These are phyloP conservation scores for Parazoanthus swiftii DNA, from an alignment of 92 coral and sea anemone species.

Conservation along the genomic window DNA sequence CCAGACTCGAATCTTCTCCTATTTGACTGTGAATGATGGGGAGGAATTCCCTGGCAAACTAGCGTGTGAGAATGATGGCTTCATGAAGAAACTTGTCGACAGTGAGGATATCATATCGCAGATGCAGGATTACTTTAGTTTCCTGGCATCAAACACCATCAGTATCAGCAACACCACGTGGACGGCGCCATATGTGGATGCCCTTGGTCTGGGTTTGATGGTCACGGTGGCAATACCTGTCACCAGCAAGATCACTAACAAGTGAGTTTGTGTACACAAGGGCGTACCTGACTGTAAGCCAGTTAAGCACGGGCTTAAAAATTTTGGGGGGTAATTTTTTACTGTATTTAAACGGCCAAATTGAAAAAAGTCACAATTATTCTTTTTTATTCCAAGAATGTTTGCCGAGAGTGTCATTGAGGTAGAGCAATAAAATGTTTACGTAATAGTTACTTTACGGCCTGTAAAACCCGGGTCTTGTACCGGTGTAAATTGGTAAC, in stretches of 20 bases:
- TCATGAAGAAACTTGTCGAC: constrained; percentile 91
- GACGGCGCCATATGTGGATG: constrained; percentile 98
- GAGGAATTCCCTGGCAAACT: constrained; percentile 97
- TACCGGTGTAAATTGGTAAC: too few species aligned
- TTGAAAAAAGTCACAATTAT: too few species aligned
- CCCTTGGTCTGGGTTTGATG: constrained; percentile 94
- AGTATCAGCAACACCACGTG: constrained; percentile 87
- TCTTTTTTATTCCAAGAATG: too few species aligned
- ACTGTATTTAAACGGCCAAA: too few species aligned
- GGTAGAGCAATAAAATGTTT: too few species aligned
- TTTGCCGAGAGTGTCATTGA: too few species aligned
- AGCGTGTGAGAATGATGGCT: constrained; percentile 93
- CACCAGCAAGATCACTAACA: constrained; percentile 87
- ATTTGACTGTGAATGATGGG: constrained; percentile 79
- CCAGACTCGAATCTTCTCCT: constrained; percentile 94
- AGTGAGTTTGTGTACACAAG: too few species aligned
- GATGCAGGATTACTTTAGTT: constrained; percentile 98
- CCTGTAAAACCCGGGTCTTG: too few species aligned
- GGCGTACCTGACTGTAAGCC: too few species aligned
- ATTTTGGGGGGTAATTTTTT: too few species aligned
- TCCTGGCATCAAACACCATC: constrained; percentile 94
- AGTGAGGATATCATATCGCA: constrained; percentile 91
- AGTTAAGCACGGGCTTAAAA: too few species aligned
- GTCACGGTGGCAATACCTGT: constrained; percentile 86
- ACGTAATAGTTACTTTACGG: too few species aligned